Evolutionary conservation across 2,888 invertebrate species (phyloP).

Genomic region (Digitonthophagus gazella): DNA sequence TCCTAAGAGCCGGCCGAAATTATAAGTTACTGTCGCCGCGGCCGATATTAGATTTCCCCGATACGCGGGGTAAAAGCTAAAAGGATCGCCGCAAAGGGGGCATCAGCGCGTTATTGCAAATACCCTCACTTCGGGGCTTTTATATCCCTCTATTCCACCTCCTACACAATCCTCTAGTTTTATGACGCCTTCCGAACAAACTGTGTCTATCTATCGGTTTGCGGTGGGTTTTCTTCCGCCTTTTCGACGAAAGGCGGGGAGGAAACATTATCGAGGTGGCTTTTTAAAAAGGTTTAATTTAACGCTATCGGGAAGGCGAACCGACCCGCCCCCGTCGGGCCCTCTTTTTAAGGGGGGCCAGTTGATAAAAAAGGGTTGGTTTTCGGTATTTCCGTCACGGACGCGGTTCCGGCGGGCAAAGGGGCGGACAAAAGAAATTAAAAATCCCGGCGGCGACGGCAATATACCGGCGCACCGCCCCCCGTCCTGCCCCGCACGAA

Average conservation of each 20-base stretch:
- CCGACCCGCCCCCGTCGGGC: not conserved
- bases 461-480: not conserved
- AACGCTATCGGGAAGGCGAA: not conserved
- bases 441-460: conserved; percentile 3
- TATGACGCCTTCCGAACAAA: no score
- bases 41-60: conserved; percentile 24
- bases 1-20: conserved; percentile 20
- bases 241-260: not conserved
- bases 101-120: conserved; percentile 17
- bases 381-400: not conserved
- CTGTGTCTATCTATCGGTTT: no score
- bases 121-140: no score
- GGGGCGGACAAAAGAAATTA: not conserved
- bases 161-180: no score
- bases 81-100: conserved; percentile 15
- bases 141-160: no score
- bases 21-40: conserved; percentile 24
- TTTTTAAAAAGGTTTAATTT: not conserved
- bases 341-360: not conserved
- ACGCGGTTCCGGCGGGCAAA: conserved; percentile 9
- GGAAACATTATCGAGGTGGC: not conserved
- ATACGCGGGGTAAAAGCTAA: conserved; percentile 19
- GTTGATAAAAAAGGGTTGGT: not conserved
- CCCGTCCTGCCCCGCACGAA: conserved; percentile 4
- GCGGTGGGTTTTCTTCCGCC: no score